Conservation (phyloP, 2,797 vertebrate species). For the Argya squamiceps region DNA sequence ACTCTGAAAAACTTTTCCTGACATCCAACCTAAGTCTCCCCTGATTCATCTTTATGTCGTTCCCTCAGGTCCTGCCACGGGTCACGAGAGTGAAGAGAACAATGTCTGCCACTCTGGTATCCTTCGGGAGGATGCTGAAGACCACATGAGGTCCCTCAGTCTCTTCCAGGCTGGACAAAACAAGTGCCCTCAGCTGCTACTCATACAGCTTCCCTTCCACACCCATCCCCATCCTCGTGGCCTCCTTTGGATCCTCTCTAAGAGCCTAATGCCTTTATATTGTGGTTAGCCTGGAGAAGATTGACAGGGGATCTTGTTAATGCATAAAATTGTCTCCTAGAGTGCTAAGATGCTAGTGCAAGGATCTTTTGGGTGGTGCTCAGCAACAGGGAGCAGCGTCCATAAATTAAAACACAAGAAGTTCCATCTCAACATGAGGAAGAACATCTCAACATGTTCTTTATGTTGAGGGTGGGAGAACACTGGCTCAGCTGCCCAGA, state of each 20-base stretch:
- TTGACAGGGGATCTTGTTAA: neutral
- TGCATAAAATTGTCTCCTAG: neutral
- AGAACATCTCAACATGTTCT: too few relatives aligned
- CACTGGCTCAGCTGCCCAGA: neutral
- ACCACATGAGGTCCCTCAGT: neutral
- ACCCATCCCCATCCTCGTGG: neutral
- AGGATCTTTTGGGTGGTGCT: neutral
- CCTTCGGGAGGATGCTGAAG: fast-evolving
- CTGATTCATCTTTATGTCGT: neutral
- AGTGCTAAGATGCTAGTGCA: too few relatives aligned
- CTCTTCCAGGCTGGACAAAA: neutral
- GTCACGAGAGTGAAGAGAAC: neutral
- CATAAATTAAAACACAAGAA: neutral
- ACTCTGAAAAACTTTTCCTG: neutral
- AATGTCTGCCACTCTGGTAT: neutral
- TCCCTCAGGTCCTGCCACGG: neutral
- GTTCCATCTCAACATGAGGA: neutral
- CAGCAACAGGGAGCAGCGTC: neutral
- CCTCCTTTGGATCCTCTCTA: neutral
- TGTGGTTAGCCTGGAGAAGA: neutral
- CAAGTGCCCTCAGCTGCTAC: neutral
- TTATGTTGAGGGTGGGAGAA: neutral
- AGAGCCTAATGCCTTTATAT: neutral
- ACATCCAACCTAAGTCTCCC: neutral
- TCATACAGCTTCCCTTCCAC: neutral